Evolutionary conservation across 2,113 vertebrate species (phyloP), one percentile per base, ranked within the genome.

Genomic region (Sorex fumeus): DNA sequence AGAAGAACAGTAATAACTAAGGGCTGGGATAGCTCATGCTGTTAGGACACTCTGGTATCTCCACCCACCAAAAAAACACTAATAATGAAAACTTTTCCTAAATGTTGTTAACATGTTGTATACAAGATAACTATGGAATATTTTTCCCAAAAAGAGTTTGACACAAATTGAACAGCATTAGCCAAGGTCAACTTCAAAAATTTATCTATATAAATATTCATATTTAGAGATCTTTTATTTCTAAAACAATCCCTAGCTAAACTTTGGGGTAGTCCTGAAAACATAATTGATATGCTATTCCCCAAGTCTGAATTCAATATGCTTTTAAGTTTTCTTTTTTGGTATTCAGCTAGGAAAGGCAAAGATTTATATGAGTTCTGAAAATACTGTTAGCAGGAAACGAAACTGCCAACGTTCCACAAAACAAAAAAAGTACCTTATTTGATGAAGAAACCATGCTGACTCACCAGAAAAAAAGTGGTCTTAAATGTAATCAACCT

Each of bases 401-500:
- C 16, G 82, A 95, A 95, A 96, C 78, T 79, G 74, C 50, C 62
- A 67, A 0, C 40, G 71, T 93, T 71, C 57, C 64, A 84, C 77
- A 90, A 93, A 92, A 89, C 79, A 83, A 34, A 74, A 43, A 88
- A 90, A 83, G 79, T 85, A 72, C 53, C 53, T 95, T 53, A 87
- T 78, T 60, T 21, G 27, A 87, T 95, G 91, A 90, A 79, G 74
- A 96, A 95, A 95, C 94, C 67, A 45, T 88, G 67, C 93, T 96
- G 89, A 93, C 36, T 84, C 91, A 95, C 74, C 53, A 84, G 50
- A 90, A 91, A n/a, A 87, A 80, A 95, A 84, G n/a, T 36, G 43
- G 32, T 84, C 45, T 93, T 79, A 85, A 72, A 72, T 6, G 6
- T 84, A 82, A 95, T 93, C 67, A 81, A 70, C 69, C 90, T 77